Evolutionary conservation across 2,797 vertebrate genomes (phyloP), one percentile per base, ranked within the genome.

Genomic region (Bucorvus abyssinicus): DNA sequence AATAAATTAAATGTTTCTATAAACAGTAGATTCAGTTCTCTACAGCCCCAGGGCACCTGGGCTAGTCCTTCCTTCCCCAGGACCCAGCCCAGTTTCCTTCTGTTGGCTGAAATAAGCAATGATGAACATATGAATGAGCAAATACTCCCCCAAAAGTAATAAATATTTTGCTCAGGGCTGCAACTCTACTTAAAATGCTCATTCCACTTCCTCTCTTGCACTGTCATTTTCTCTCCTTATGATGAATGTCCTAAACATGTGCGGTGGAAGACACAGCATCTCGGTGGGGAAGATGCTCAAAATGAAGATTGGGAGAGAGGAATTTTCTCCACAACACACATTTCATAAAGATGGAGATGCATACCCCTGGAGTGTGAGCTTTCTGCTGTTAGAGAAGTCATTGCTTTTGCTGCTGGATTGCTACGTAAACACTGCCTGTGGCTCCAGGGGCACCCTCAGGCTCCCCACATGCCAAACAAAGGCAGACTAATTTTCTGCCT

Each of bases 401-500:
- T 80, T 47, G 53, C 69, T 95, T 26, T 68, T 80, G 68, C 63
- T 76, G 36, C 75, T 75, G 78, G 57, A 68, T 47, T 81, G 75
- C 76, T 90, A 70, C 89, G 59, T 5, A 18, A 90, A 84, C 79
- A 87, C 27, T 38, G 69, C 68, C 61, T 68, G 60, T 32, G 87
- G 87, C 93, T 96, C 50, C 1, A 50, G 94, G 89, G 94, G 73
- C 79, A 89, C 91, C 94, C 90, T 86, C 60, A 30, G 90, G 94
- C 94, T 95, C 78, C 83, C 84, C 87, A 90, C 89, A 20, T 79
- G 87, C 92, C 94, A 94, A 89, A 89, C 87, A 93, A 95, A 96
- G 81, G 77, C 47, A 77, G 84, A 68, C 21, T 84, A 68, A 93
- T 93, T 95, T 97, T 91, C 85, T 96, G 87, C 80, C 83, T 94